These are phyloP conservation scores for Ginglymostoma cirratum DNA, from an alignment of 2,113 vertebrate species.

Conservation along the genomic window DNA sequence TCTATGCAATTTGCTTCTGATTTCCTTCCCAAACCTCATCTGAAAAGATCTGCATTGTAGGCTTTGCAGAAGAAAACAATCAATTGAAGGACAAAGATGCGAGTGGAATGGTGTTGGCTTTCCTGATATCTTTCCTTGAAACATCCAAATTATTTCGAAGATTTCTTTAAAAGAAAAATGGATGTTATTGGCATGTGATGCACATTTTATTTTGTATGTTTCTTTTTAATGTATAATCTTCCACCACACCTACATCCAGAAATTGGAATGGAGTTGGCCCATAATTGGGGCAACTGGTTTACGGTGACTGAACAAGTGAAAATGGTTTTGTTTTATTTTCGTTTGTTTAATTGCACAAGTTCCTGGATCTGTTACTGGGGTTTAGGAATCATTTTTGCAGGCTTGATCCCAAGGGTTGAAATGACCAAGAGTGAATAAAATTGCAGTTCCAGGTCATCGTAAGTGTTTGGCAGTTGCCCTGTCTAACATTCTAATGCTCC, in stretches of 20 bases:
- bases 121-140: not conserved
- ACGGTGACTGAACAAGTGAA: constrained; percentile 27
- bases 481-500: not conserved
- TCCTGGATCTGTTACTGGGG: not conserved
- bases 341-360: too few relatives aligned
- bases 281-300: constrained; percentile 19
- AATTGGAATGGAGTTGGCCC: not conserved
- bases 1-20: not conserved
- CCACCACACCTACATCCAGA: not conserved
- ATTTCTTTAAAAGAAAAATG: not conserved
- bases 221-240: not conserved
- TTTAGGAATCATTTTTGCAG: not conserved
- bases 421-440: not conserved
- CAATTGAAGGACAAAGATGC: not conserved
- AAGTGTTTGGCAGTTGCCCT: not conserved
- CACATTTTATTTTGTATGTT: not conserved
- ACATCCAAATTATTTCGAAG: not conserved
- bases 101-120: not conserved
- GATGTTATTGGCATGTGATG: not conserved
- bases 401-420: not conserved
- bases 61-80: not conserved
- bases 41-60: not conserved
- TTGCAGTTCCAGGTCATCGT: not conserved
- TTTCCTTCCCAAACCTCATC: not conserved
- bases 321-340: not conserved